Base-by-base conservation (phyloP, 92 coral and sea anemone species). In the Heliopora coerulea region DNA sequence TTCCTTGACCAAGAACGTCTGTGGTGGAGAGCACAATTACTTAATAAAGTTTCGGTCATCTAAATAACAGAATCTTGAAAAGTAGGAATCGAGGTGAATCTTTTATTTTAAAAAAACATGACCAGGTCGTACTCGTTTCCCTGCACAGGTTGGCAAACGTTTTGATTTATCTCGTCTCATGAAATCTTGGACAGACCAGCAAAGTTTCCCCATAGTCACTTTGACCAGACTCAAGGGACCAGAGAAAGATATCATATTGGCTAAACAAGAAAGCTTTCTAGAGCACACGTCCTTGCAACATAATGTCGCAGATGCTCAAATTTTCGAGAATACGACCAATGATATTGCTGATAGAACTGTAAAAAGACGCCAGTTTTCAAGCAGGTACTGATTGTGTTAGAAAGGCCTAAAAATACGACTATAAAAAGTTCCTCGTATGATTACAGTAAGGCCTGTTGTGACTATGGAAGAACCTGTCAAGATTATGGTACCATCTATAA, bases 101-200 rank as follows among this genome's bases (percentile, higher is more conserved):
- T n/a, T n/a, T n/a, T n/a, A n/a, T n/a, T n/a, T n/a, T n/a, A n/a
- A n/a, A n/a, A n/a, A n/a, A n/a, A n/a, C n/a, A n/a, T n/a, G n/a
- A n/a, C n/a, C n/a, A n/a, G n/a, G n/a, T 37, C 42, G 5, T 37
- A 12, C 6, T 12, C 42, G 42, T 50, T 56, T 56, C 17, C 23
- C 33, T 31, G 20, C 57, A 21, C 54, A 87, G 87, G 88, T 76
- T 35, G 79, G 79, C 52, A 78, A 68, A 41, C 49, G 74, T 4
- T 62, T 79, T 21, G 78, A 83, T 64, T 65, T 87, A 14, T 40
- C 65, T n/a, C 64, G 59, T 54, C 62, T 83, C 25, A 87, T 87
- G 91, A 56, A 62, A 44, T 74, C 76, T 3, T 87, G 91, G 88
- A 87, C 78, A 13, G 66, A 81, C n/a, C 88, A 87, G 64, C 74